Conservation (phyloP, 2,888 invertebrate species). For the Dolomedes plantarius region DNA sequence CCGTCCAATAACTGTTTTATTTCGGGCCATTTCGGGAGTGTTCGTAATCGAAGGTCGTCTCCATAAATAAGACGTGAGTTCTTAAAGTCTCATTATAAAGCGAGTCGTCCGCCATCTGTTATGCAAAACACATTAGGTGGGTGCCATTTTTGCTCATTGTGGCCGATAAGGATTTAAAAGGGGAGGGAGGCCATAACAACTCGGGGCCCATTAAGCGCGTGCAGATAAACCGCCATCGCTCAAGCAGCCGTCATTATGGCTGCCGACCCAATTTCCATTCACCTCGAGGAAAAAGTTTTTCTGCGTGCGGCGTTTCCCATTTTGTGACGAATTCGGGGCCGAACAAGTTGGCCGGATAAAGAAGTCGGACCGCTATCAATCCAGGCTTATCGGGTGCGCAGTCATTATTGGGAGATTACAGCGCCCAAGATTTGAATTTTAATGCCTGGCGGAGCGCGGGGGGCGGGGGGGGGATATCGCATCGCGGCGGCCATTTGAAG, state of each 20-base stretch:
- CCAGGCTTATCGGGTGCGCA: constrained; percentile 67
- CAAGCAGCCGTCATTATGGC: constrained; percentile 67
- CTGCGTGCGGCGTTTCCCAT: constrained; percentile 60
- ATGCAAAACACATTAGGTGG: constrained; percentile 72
- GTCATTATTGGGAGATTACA: constrained; percentile 72
- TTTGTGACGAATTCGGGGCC: constrained; percentile 70
- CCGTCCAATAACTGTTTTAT: constrained; percentile 9
- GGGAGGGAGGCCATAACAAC: constrained; percentile 65
- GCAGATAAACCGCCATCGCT: constrained; percentile 70
- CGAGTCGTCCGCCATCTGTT: constrained; percentile 67
- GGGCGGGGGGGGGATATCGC: constrained; percentile 46
- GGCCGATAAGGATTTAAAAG: constrained; percentile 71
- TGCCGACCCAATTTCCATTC: constrained; percentile 70
- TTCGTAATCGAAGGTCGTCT: constrained; percentile 12
- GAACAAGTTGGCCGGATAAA: constrained; percentile 69
- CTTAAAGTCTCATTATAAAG: constrained; percentile 70
- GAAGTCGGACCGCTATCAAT: constrained; percentile 70
- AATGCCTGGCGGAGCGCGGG: constrained; percentile 42
- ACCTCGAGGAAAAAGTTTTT: constrained; percentile 71
- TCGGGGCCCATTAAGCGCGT: constrained; percentile 60
- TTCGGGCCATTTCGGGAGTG: background rate
- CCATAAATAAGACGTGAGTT: constrained; percentile 36
- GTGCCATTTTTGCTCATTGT: constrained; percentile 71
- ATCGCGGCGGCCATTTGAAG: constrained; percentile 59
- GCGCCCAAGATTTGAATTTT: constrained; percentile 72